Base-by-base conservation (phyloP, 2,888 invertebrate species). In the Phaonia tiefii region DNA sequence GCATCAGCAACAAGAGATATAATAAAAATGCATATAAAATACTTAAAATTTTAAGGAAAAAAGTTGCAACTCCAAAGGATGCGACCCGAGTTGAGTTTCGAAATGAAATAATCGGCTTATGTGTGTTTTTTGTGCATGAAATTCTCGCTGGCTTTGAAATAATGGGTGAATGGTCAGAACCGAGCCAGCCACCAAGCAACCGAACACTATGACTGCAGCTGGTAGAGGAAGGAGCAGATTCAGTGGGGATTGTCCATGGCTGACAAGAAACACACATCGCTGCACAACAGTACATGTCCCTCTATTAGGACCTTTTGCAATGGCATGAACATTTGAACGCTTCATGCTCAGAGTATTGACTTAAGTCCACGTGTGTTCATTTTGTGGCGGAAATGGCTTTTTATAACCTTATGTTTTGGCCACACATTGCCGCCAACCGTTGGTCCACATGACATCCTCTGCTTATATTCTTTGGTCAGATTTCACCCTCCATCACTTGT, bases 61-160 rank as follows among this genome's bases (percentile, higher is more conserved):
- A 63, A 63, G 22, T 11, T 22, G 22, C 54, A 20, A 17, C 22
- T 15, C 49, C 44, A 26, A 4, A 11, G 15, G n/a, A 37, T 20
- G 20, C 31, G 31, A 66, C 46, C 46, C 46, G 39, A 42, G 56
- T 65, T 17, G 42, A 63, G 63, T 63, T 63, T 70, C 56, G 69
- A 63, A 71, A 65, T 49, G 46, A 49, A 44, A 71, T 76, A 76
- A 76, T 56, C 65, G 56, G 65, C 70, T 76, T 76, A 76, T 17
- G 22, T 25, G 49, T 54, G 25, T 49, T 31, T 31, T 31, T 31
- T 8, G 4, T 31, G 3, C 8, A 31, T 3, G 31, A 8, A 31
- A 31, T 8, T 31, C 8, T 8, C 3, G 31, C 31, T 31, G 8
- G 31, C 31, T 31, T 8, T 31, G 4, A 31, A 31, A 31, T 63